Conservation (phyloP, 2,888 invertebrate species). For the Latrodectus hesperus region DNA sequence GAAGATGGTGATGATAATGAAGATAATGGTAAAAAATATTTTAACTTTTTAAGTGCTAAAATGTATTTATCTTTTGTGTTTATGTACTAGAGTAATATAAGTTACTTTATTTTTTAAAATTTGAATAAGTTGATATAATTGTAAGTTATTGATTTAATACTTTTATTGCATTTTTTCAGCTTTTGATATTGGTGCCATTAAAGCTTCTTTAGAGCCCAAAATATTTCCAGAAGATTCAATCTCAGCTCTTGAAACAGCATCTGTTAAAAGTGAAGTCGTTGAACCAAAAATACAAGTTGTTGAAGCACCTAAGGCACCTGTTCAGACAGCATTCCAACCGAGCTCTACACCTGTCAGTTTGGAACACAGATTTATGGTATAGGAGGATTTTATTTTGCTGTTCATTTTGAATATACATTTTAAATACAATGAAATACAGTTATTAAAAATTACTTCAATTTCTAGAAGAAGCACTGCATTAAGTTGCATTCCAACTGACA, state of each 20-base stretch:
- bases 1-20: constrained; percentile 28
- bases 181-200: constrained; percentile 71
- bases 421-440: background rate
- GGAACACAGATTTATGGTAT: constrained; percentile 84
- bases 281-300: constrained; percentile 41
- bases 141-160: background rate
- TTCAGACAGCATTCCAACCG: constrained; percentile 91
- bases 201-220: constrained; percentile 72
- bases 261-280: constrained; percentile 20
- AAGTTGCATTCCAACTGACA: too few relatives aligned
- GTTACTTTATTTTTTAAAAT: too few relatives aligned
- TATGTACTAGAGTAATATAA: too few relatives aligned
- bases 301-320: constrained; percentile 62
- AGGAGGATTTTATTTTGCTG: too few relatives aligned
- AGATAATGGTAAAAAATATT: constrained; percentile 4
- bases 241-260: constrained; percentile 3
- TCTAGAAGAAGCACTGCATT: too few relatives aligned
- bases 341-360: constrained; percentile 89
- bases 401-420: background rate
- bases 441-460: too few relatives aligned
- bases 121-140: background rate
- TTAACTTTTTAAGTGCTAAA: too few relatives aligned
- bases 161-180: constrained; percentile 6
- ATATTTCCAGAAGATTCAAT: constrained; percentile 67
- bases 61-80: too few relatives aligned